Evolutionary conservation across 2,888 invertebrate genomes (phyloP).

Genomic region (Ormyrus thymus): DNA sequence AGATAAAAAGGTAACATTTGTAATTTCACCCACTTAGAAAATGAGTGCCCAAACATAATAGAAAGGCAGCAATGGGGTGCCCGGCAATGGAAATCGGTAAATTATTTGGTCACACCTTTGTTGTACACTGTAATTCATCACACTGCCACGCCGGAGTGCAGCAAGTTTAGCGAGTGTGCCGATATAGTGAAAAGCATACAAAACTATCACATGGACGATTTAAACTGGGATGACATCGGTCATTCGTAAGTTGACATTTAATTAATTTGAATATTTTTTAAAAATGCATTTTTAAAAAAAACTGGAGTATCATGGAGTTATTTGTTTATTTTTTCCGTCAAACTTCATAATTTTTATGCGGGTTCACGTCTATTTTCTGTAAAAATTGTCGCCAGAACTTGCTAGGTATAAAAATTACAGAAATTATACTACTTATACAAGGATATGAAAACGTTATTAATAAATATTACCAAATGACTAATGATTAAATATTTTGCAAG

Average conservation of each 20-base stretch:
- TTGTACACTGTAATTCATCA: conserved; percentile 78
- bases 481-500: no score
- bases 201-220: conserved; percentile 76
- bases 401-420: no score
- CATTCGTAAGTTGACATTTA: conserved; percentile 76
- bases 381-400: no score
- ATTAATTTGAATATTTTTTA: background rate
- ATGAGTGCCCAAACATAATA: conserved; percentile 77
- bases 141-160: conserved; percentile 77
- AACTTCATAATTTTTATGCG: background rate
- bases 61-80: conserved; percentile 80
- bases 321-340: background rate
- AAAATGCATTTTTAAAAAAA: background rate
- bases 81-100: conserved; percentile 66
- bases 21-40: background rate
- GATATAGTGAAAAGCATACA: conserved; percentile 75
- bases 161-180: conserved; percentile 74
- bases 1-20: no score
- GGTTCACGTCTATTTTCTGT: no score
- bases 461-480: no score
- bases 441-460: background rate
- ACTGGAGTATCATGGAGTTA: background rate
- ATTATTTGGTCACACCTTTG: conserved; percentile 79
- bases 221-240: conserved; percentile 78
- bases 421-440: background rate